These are phyloP conservation scores for Pelvicachromis taeniatus DNA, from an alignment of 2,113 vertebrate species.

Conservation along the genomic window DNA sequence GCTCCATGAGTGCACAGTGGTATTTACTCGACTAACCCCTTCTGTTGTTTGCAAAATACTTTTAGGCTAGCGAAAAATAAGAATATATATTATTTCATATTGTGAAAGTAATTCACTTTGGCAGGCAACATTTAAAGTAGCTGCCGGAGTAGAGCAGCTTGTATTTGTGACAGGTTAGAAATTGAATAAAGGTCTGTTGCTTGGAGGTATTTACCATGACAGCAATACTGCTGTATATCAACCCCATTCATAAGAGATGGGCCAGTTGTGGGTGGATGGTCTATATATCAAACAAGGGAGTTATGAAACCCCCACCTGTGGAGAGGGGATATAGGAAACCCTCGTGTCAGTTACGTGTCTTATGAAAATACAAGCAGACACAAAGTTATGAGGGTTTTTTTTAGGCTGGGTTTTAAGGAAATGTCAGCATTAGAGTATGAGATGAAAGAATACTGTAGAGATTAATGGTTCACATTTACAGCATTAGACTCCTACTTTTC, in stretches of 20 bases:
- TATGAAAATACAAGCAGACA: background rate
- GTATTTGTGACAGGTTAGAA: constrained; percentile 20
- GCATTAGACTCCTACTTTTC: background rate
- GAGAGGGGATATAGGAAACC: background rate
- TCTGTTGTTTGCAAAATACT: background rate
- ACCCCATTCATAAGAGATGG: constrained; percentile 3
- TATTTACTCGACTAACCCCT: background rate
- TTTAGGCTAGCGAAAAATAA: background rate
- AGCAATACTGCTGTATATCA: constrained; percentile 37
- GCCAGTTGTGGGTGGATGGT: background rate
- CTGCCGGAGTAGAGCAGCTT: constrained; percentile 3
- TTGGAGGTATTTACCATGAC: constrained; percentile 44
- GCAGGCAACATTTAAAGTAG: constrained; percentile 39
- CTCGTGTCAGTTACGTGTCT: background rate
- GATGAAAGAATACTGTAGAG: background rate
- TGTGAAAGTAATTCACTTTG: constrained; percentile 29
- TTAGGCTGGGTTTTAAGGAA: background rate
- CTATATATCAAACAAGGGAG: constrained; percentile 33
- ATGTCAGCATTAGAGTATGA: background rate
- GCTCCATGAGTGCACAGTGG: background rate
- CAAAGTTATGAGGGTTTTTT: background rate
- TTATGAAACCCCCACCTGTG: constrained; percentile 34
- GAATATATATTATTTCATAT: background rate
- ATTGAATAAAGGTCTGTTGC: constrained; percentile 33
- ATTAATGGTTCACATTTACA: constrained; percentile 10